phyloP scores from a whole-genome alignment of 1,140 invertebrate species.

The Caenorhabditis remanei region DNA sequence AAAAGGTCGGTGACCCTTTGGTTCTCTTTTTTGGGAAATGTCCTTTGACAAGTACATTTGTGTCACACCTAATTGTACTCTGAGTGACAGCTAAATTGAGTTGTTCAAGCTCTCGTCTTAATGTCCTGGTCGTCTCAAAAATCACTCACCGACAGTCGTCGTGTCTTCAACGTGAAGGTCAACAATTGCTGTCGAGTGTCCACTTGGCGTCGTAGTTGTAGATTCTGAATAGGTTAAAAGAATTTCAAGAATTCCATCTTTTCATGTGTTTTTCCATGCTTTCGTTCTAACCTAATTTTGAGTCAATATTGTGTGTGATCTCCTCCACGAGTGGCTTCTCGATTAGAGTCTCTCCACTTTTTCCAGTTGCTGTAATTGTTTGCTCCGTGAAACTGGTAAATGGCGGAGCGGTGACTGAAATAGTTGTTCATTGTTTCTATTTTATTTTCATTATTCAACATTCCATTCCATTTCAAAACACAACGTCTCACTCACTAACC shows the following conservation, averaged over 20 bases:
- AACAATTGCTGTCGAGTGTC: slow-evolving; percentile 55
- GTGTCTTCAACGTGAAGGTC: slow-evolving; percentile 53
- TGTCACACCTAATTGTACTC: slow-evolving; percentile 54
- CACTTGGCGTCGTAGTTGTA: slow-evolving; percentile 46
- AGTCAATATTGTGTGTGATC: slow-evolving; percentile 60
- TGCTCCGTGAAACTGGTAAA: slow-evolving; percentile 59
- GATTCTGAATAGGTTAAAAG: slow-evolving; percentile 24
- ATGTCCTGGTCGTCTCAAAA: slow-evolving; percentile 8
- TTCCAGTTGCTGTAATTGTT: slow-evolving; percentile 52
- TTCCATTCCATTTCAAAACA: slow-evolving; percentile 7
- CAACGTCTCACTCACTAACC: neutral
- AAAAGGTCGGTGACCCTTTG: slow-evolving; percentile 22
- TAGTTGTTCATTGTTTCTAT: neutral
- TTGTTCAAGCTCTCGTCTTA: slow-evolving; percentile 15
- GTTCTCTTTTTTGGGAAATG: slow-evolving; percentile 1
- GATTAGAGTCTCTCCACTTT: slow-evolving; percentile 4
- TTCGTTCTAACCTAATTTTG: slow-evolving; percentile 40
- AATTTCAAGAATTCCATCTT: slow-evolving; percentile 30
- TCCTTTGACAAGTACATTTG: slow-evolving; percentile 52
- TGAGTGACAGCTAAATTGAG: slow-evolving; percentile 50
- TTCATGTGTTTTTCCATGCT: neutral
- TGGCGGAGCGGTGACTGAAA: slow-evolving; percentile 63
- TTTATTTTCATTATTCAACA: too few species aligned
- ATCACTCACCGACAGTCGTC: slow-evolving; percentile 41
- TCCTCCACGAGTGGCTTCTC: slow-evolving; percentile 55